phyloP scores from a whole-genome alignment of 2,113 vertebrate genomes.

The Talpa occidentalis region DNA sequence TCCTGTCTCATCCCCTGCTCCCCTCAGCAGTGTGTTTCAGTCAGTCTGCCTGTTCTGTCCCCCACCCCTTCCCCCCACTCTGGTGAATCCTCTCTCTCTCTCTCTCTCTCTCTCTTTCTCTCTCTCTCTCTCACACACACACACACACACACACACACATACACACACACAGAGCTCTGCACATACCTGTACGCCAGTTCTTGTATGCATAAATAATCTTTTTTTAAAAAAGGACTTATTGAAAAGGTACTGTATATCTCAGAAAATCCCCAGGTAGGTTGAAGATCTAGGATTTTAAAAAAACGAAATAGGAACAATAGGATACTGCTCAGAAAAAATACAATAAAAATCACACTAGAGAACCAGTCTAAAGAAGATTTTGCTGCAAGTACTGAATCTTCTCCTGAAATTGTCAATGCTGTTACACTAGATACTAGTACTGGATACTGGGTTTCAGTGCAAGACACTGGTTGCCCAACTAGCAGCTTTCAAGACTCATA shows the following conservation, averaged over 20 bases:
- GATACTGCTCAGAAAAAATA: background rate
- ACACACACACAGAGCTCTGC: too few species aligned
- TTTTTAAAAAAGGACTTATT: background rate
- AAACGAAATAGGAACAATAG: background rate
- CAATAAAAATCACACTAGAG: background rate
- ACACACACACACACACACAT: too few species aligned
- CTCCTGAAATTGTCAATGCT: background rate
- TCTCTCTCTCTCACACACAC: too few species aligned
- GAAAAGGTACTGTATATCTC: background rate
- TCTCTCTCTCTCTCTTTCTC: too few species aligned
- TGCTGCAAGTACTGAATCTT: background rate
- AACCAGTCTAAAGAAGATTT: background rate
- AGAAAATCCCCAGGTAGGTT: conserved; percentile 1
- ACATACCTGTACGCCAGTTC: too few species aligned
- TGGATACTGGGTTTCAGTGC: background rate
- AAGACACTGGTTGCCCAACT: background rate
- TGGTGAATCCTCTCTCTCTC: too few species aligned
- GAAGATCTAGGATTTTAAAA: background rate
- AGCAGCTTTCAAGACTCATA: background rate
- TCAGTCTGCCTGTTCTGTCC: too few species aligned
- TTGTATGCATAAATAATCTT: too few species aligned
- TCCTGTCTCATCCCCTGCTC: too few species aligned
- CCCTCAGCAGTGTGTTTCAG: too few species aligned
- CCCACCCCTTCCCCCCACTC: too few species aligned
- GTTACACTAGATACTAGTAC: too few species aligned